Evolutionary conservation across 2,888 invertebrate genomes (phyloP), one percentile per base, ranked within the genome.

Genomic region (Parelbella ahira): DNA sequence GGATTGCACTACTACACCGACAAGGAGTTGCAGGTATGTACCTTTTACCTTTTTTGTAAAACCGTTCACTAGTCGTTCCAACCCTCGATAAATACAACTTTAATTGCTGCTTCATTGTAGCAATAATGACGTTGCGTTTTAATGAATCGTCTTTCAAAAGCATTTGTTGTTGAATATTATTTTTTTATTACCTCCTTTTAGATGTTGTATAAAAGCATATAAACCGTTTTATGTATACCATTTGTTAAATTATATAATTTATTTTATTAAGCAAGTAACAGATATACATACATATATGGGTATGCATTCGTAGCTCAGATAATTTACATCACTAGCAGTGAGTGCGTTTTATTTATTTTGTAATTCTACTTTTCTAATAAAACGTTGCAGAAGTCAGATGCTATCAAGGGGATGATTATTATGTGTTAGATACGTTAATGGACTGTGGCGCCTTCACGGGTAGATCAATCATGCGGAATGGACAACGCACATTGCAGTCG

Each of bases 1-100:
- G 94, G 94, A 0, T 88, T 97, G 0, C 96, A 97, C 69, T 97
- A 97, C 76, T 97, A 97, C 79, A 94, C 94, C 3, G 97, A 97
- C 78, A 97, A 97, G 84, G 97, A 97, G 68, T 82, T 97, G 37
- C 94, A 96, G 89, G 94, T 91, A 77, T 50, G 38, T 20, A 7
- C 12, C n/a, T n/a, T n/a, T n/a, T 6, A 9, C 6, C 11, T 19
- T 33, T 9, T 33, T 32, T 33, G 15, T 6, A n/a, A 10, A 25
- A 25, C 3, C 11, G 11, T 25, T 10, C 19, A 15, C 18, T 5
- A 13, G 13, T 3, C 18, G 4, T 15, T 13, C n/a, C 20, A n/a
- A 18, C 9, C 8, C 5, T 25, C 24, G 24, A 9, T 34, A 9
- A 34, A 9, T 24, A 15, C n/a, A 2, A 10, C 5, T 13, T n/a